A percentile compares a stretch with the other conserved stretches of the same genome.
phyloP scores from a whole-genome alignment of 1,140 invertebrate genomes.

The Drosophila nebulosa region DNA sequence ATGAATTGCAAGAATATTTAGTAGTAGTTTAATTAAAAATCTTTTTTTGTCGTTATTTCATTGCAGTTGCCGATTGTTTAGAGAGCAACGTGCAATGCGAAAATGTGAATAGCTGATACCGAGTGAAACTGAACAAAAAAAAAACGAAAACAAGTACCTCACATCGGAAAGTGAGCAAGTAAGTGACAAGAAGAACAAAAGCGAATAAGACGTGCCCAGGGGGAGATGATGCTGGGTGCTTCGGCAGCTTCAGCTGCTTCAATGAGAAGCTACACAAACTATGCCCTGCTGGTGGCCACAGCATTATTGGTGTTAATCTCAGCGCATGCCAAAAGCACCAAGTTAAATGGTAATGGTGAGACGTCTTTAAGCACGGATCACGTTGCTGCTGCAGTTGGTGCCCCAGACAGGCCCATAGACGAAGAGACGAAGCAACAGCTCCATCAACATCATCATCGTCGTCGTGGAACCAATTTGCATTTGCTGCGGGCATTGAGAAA shows the following conservation, averaged over 20 bases:
- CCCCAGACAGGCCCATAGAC: not conserved
- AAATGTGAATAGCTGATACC: constrained; percentile 26
- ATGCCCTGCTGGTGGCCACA: constrained; percentile 55
- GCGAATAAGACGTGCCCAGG: constrained; percentile 7
- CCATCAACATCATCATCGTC: constrained; percentile 22
- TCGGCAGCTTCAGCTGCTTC: not conserved
- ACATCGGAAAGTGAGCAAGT: not conserved
- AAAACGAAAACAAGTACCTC: not conserved
- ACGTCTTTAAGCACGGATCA: constrained; percentile 19
- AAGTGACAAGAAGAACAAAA: constrained; percentile 9
- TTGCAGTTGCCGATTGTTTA: constrained; percentile 18
- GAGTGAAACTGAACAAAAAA: not conserved
- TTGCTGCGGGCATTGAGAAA: constrained; percentile 26
- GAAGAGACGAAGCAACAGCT: constrained; percentile 6
- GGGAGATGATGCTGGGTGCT: constrained; percentile 25
- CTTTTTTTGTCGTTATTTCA: constrained; percentile 27
- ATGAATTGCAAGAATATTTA: constrained; percentile 12
- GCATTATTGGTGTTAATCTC: constrained; percentile 67
- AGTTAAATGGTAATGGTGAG: constrained; percentile 41
- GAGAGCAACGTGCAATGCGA: constrained; percentile 43
- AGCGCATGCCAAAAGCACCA: constrained; percentile 65
- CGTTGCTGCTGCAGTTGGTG: constrained; percentile 16
- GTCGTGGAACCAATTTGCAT: constrained; percentile 36
- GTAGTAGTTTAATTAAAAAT: constrained; percentile 10
- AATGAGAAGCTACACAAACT: constrained; percentile 54